Conservation (phyloP, 2,113 vertebrate species). For the Elephas maximus region DNA sequence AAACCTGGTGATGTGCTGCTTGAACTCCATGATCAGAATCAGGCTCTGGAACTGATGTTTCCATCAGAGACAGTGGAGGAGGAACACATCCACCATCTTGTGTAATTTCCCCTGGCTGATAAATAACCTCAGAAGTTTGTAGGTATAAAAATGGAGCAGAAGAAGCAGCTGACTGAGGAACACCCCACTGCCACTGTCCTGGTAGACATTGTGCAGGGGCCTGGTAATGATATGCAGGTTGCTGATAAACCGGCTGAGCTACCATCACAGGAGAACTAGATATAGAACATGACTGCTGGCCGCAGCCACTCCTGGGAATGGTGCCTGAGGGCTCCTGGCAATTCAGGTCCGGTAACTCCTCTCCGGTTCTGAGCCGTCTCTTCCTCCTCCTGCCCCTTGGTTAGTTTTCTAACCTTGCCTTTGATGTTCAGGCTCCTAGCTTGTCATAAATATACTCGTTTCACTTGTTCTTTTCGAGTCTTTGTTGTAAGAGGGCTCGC, state of each 20-base stretch:
- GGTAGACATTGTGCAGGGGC: slow-evolving; percentile 88
- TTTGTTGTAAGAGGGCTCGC: too few relatives aligned
- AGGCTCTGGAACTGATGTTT: slow-evolving; percentile 89
- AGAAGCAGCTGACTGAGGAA: slow-evolving; percentile 89
- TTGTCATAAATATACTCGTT: too few relatives aligned
- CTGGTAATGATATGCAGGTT: slow-evolving; percentile 90
- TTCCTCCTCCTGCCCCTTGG: too few relatives aligned
- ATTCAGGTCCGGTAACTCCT: too few relatives aligned
- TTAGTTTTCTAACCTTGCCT: too few relatives aligned
- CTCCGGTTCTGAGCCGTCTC: too few relatives aligned
- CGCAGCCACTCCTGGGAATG: too few relatives aligned
- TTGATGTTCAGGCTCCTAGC: too few relatives aligned
- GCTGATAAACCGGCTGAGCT: slow-evolving; percentile 89
- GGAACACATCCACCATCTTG: slow-evolving; percentile 87
- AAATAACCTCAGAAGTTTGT: slow-evolving; percentile 89
- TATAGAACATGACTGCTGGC: slow-evolving; percentile 84
- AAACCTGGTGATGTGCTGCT: slow-evolving; percentile 86
- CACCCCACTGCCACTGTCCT: slow-evolving; percentile 90
- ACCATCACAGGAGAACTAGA: slow-evolving; percentile 89
- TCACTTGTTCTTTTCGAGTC: too few relatives aligned
- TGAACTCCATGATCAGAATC: slow-evolving; percentile 89
- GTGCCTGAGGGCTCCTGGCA: too few relatives aligned
- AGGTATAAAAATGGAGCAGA: slow-evolving; percentile 88
- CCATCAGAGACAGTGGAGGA: slow-evolving; percentile 87
- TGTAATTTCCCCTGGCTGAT: slow-evolving; percentile 88